A percentile compares a stretch with the other conserved stretches of the same genome.
These are phyloP conservation scores for Tragelaphus strepsiceros DNA, from an alignment of 2,113 vertebrate genomes.

Conservation along the genomic window DNA sequence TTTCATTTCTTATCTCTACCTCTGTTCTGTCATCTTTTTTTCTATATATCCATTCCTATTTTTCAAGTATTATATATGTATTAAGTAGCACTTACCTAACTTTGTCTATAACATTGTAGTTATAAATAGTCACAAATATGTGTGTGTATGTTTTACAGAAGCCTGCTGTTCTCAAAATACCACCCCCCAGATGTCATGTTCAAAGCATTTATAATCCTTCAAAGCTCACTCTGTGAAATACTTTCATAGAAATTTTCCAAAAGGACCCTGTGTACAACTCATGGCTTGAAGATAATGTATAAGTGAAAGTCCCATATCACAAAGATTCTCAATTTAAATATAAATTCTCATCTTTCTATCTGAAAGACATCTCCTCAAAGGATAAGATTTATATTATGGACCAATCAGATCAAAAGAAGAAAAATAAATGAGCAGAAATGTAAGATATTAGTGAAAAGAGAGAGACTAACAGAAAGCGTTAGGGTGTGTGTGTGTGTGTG, in stretches of 20 bases:
- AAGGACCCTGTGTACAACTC: not conserved
- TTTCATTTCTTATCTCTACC: not conserved
- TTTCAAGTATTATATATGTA: not conserved
- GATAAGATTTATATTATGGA: not conserved
- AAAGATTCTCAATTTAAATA: not conserved
- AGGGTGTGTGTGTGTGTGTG: not conserved
- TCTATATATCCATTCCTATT: not conserved
- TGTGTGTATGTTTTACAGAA: not conserved
- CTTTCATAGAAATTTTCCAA: not conserved
- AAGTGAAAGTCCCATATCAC: not conserved
- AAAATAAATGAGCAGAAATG: not conserved
- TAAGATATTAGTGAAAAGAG: not conserved
- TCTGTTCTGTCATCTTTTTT: not conserved
- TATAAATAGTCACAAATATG: not conserved
- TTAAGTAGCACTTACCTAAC: not conserved
- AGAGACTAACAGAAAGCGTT: not conserved
- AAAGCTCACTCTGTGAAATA: not conserved
- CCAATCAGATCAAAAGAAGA: not conserved
- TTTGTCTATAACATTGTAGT: not conserved
- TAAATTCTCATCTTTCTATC: not conserved
- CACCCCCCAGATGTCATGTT: not conserved
- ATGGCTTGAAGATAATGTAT: not conserved
- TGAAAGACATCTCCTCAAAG: not conserved
- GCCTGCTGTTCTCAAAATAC: not conserved
- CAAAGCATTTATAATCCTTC: not conserved